Conservation (phyloP, 2,113 vertebrate genomes). For the Centropus bengalensis region DNA sequence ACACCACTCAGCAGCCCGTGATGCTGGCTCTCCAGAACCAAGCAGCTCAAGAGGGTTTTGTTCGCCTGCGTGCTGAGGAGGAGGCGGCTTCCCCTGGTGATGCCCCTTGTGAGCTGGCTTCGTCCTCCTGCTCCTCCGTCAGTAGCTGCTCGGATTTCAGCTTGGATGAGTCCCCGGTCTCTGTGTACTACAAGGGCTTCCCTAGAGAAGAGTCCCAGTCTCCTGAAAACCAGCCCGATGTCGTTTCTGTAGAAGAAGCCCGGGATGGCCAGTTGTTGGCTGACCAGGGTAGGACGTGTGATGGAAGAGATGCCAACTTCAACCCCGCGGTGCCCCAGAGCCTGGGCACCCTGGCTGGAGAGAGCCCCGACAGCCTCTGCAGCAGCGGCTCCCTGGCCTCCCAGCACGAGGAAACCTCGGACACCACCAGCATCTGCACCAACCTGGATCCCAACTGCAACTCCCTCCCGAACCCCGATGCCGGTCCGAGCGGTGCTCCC, state of each 20-base stretch:
- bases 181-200: slow-evolving; percentile 77
- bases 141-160: slow-evolving; percentile 95
- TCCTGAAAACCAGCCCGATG: slow-evolving; percentile 39
- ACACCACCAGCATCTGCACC: background rate
- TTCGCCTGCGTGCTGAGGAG: slow-evolving; percentile 66
- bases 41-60: background rate
- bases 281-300: background rate
- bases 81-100: slow-evolving; percentile 86
- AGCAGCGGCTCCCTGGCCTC: slow-evolving; percentile 51
- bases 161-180: slow-evolving; percentile 85
- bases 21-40: slow-evolving; percentile 37
- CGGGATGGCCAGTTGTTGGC: background rate
- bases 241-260: slow-evolving; percentile 26
- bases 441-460: slow-evolving; percentile 79
- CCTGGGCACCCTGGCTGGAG: rapidly evolving
- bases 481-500: background rate
- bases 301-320: background rate
- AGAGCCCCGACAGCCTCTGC: slow-evolving; percentile 75
- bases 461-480: background rate
- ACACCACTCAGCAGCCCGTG: slow-evolving; percentile 68
- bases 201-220: slow-evolving; percentile 60
- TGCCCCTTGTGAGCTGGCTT: slow-evolving; percentile 83
- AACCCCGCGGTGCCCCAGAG: background rate
- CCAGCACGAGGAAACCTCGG: background rate
- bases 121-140: slow-evolving; percentile 83